Evolutionary conservation across 2,888 invertebrate genomes (phyloP), one percentile per base, ranked within the genome.

Genomic region (Gerris lacustris): DNA sequence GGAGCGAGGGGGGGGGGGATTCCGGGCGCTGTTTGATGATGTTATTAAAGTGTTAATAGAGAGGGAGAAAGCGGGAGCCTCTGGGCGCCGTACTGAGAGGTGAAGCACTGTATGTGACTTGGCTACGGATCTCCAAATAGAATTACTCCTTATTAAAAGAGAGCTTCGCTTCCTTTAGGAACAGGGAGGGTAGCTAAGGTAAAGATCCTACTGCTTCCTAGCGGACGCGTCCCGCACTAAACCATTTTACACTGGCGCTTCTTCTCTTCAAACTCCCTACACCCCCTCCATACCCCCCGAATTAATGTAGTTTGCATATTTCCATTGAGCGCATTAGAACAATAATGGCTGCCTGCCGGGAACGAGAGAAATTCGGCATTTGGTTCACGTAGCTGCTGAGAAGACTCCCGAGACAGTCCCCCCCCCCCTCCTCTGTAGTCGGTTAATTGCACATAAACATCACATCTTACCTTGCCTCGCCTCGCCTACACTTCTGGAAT

Each of bases 31-130:
- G 64, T 64, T 64, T 64, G 64, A 64, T 64, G 64, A 64, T 64
- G 64, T 64, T 64, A 64, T 64, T 64, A 64, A 64, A 64, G 64
- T 64, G 64, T 64, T 64, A 64, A 64, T 64, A 64, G 64, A 64
- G 64, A 31, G 18, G 18, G 15, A 11, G 7, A 7, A 7, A 7
- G 47, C 47, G 11, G 11, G 6, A 6, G 7, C 11, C 11, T 47
- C 11, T 11, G 11, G 9, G 15, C 55, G 11, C 55, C 55, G 9
- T 11, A 55, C 55, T 55, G 55, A 55, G 55, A 55, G 18, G 64
- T n/a, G 64, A 31, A 64, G 17, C 18, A 9, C n/a, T 18, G 64
- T 64, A 64, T 64, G 64, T 64, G 64, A 64, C 64, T 64, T 31
- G 64, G 64, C 17, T 64, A 64, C 64, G 31, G 64, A 64, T 64